These are phyloP conservation scores for Dascyllus trimaculatus DNA, from an alignment of 2,113 vertebrate genomes.

Conservation along the genomic window DNA sequence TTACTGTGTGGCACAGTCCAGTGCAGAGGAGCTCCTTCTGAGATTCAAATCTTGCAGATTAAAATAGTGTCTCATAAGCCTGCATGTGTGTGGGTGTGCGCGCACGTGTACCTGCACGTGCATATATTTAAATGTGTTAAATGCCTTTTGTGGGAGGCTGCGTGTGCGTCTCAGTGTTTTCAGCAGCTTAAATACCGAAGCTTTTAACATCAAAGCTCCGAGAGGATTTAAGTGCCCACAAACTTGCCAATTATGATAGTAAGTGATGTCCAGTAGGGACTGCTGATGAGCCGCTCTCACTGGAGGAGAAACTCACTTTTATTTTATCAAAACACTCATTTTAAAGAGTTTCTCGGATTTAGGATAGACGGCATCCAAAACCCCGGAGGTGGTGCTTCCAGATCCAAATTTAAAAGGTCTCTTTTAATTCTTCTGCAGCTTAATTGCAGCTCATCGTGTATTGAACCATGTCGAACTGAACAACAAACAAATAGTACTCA, in stretches of 20 bases:
- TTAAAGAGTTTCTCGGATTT: constrained; percentile 15
- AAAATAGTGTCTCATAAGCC: constrained; percentile 63
- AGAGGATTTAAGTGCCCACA: constrained; percentile 64
- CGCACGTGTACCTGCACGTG: constrained; percentile 20
- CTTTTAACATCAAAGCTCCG: constrained; percentile 69
- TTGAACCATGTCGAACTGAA: not conserved
- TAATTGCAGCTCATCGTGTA: not conserved
- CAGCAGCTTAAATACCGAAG: constrained; percentile 60
- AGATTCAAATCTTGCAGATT: constrained; percentile 73
- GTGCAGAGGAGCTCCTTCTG: constrained; percentile 59
- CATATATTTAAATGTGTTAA: constrained; percentile 35
- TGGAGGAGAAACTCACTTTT: constrained; percentile 11
- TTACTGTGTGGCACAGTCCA: constrained; percentile 65
- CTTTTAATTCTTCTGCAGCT: constrained; percentile 17
- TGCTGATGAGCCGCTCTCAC: constrained; percentile 48
- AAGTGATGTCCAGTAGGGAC: constrained; percentile 71
- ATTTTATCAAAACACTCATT: constrained; percentile 5
- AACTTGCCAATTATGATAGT: constrained; percentile 62
- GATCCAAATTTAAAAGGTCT: constrained; percentile 5
- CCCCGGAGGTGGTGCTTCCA: not conserved
- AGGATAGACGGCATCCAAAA: constrained; percentile 10
- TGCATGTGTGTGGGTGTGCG: constrained; percentile 18
- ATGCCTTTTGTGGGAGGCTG: constrained; percentile 57
- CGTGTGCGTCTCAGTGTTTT: constrained; percentile 48
- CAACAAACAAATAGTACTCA: not conserved